These are phyloP conservation scores for Hucho hucho DNA, from an alignment of 2,113 vertebrate genomes.

Conservation along the genomic window DNA sequence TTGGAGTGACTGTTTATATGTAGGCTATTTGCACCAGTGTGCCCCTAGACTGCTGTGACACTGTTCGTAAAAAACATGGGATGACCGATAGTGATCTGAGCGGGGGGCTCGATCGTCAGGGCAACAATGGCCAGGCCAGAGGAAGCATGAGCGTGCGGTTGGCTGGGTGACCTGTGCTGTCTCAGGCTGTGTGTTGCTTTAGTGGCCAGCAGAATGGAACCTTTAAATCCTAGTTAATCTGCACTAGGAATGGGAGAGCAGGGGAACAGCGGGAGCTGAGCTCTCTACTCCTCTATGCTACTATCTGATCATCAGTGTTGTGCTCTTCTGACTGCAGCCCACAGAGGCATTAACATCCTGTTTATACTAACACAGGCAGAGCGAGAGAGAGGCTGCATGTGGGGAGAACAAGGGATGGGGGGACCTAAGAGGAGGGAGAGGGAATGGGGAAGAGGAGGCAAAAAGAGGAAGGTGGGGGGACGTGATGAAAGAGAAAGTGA, in stretches of 20 bases:
- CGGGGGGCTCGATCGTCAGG: conserved; percentile 4
- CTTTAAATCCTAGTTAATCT: conserved; percentile 71
- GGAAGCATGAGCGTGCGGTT: conserved; percentile 1
- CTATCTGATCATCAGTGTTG: conserved; percentile 72
- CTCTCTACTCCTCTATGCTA: conserved; percentile 5
- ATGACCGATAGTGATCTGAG: neutral
- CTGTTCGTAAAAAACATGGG: neutral
- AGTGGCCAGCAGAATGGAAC: conserved; percentile 48
- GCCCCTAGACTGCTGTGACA: neutral
- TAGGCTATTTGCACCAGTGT: neutral
- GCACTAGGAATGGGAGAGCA: conserved; percentile 46
- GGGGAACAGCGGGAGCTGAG: conserved; percentile 38
- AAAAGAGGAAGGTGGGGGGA: neutral
- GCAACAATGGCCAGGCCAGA: neutral
- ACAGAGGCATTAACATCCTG: conserved; percentile 76
- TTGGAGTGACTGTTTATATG: too few species aligned
- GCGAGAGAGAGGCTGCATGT: neutral
- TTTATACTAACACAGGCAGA: conserved; percentile 47
- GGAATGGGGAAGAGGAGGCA: neutral
- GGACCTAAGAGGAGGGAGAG: neutral
- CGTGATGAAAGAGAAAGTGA: neutral
- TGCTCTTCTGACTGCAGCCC: conserved; percentile 50
- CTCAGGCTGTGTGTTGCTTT: conserved; percentile 52
- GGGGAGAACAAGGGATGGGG: neutral
- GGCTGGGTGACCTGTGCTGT: conserved; percentile 50